Conservation (phyloP, 2,797 vertebrate species). For the Adelosebastes latens region DNA sequence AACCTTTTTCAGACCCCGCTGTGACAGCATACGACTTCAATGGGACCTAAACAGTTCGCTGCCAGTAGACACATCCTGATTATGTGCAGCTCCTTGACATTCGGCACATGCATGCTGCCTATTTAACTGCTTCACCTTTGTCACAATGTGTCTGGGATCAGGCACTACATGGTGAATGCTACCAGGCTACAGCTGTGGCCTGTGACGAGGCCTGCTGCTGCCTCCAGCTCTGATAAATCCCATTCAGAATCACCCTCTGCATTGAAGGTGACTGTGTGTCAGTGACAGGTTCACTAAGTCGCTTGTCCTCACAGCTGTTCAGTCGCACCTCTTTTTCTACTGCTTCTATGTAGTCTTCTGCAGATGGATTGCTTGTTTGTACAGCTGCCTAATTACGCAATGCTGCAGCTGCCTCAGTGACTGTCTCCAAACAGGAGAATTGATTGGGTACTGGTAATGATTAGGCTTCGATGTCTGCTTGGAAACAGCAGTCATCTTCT, state of each 20-base stretch:
- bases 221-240: neutral
- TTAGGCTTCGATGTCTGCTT: slow-evolving; percentile 21
- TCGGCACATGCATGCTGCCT: slow-evolving; percentile 7
- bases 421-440: slow-evolving; percentile 40
- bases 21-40: neutral
- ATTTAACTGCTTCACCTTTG: slow-evolving; percentile 30
- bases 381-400: slow-evolving; percentile 49
- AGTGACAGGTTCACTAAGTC: slow-evolving; percentile 2
- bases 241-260: neutral
- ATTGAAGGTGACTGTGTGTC: slow-evolving; percentile 5
- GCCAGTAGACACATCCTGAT: neutral
- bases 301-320: slow-evolving; percentile 23
- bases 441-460: slow-evolving; percentile 48
- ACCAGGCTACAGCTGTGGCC: slow-evolving; percentile 13
- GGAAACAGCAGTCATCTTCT: neutral
- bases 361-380: slow-evolving; percentile 53
- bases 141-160: slow-evolving; percentile 18
- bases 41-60: neutral
- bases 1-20: neutral
- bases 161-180: neutral
- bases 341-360: neutral
- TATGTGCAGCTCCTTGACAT: slow-evolving; percentile 21
- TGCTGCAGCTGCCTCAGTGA: slow-evolving; percentile 38
- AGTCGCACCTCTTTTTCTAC: neutral
- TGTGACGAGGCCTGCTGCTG: neutral